Evolutionary conservation across 2,113 vertebrate species (phyloP).

Genomic region (Laticauda laticaudata): DNA sequence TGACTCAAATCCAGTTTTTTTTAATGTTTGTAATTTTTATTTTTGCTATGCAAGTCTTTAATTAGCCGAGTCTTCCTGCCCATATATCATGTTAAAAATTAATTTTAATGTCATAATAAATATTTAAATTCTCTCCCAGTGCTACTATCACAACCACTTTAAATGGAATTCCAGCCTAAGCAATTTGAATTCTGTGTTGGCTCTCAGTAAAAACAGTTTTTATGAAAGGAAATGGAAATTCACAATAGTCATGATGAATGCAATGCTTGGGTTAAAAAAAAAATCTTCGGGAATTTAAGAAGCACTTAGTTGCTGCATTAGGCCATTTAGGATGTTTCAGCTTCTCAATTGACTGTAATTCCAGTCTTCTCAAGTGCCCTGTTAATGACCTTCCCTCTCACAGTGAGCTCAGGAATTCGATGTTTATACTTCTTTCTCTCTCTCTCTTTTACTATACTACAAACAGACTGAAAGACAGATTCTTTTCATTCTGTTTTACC

Average conservation of each 20-base stretch:
- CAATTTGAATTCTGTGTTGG: constrained; percentile 60
- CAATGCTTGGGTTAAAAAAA: constrained; percentile 66
- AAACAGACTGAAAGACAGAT: constrained; percentile 71
- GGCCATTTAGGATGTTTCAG: constrained; percentile 82
- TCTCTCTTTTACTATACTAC: constrained; percentile 60
- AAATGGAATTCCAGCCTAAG: constrained; percentile 20
- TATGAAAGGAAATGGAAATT: constrained; percentile 73
- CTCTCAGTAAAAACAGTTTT: constrained; percentile 64
- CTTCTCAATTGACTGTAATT: constrained; percentile 84
- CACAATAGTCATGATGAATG: constrained; percentile 64
- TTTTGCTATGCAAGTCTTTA: constrained; percentile 45
- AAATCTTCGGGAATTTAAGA: constrained; percentile 86
- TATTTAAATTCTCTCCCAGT: constrained; percentile 47
- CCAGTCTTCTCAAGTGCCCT: constrained; percentile 82
- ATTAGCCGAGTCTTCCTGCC: constrained; percentile 58
- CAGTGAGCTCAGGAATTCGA: constrained; percentile 77
- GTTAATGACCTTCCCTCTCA: constrained; percentile 85
- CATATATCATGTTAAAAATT: constrained; percentile 66
- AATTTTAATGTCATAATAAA: constrained; percentile 60
- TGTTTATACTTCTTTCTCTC: constrained; percentile 71
- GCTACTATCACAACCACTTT: neutral
- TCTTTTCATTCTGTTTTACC: constrained; percentile 67
- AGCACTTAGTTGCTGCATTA: constrained; percentile 84
- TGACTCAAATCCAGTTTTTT: neutral
- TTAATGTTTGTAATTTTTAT: constrained; percentile 42